Conservation (phyloP, 2,113 vertebrate genomes). For the Madoqua kirkii region DNA sequence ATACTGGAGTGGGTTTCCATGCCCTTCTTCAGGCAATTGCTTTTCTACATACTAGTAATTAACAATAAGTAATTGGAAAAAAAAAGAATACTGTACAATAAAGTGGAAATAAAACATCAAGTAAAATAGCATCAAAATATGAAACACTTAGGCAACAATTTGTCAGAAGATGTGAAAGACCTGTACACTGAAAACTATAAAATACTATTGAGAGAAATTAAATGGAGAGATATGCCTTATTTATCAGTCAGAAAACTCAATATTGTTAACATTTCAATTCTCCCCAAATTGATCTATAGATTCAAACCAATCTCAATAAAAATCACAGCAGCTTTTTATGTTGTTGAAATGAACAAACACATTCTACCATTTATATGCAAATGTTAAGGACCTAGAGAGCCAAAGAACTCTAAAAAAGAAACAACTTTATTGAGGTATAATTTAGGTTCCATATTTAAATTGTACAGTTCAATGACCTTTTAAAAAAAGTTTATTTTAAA, state of each 20-base stretch:
- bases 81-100: not conserved
- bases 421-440: constrained; percentile 1
- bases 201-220: not conserved
- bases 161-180: constrained; percentile 3
- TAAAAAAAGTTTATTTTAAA: not conserved
- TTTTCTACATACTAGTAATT: not conserved
- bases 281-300: not conserved
- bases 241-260: not conserved
- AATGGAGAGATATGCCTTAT: not conserved
- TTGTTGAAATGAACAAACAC: not conserved
- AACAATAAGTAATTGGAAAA: not conserved
- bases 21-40: not conserved
- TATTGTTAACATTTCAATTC: not conserved
- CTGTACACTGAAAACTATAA: not conserved
- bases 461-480: not conserved
- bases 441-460: not conserved
- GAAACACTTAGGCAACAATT: not conserved
- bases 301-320: not conserved
- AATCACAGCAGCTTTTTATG: not conserved
- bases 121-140: not conserved
- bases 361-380: not conserved
- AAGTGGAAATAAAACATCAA: not conserved
- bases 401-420: not conserved
- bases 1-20: not conserved
- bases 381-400: not conserved